Evolutionary conservation across 2,888 invertebrate species (phyloP), one percentile per base, ranked within the genome.

Genomic region (Oxytorus armatus): DNA sequence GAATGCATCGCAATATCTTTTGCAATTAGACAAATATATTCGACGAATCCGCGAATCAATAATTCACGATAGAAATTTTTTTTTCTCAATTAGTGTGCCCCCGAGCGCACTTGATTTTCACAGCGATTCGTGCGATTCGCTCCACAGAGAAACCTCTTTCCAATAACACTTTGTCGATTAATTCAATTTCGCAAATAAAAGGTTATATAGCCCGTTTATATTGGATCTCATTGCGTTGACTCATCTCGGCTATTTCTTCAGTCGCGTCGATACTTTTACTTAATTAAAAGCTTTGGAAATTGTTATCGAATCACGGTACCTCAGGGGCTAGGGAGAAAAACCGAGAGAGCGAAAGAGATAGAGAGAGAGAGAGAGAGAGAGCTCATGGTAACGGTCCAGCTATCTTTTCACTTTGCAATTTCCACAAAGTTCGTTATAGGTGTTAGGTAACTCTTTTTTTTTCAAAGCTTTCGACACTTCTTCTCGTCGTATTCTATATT

Each of bases 251-350:
- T 23, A 73, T 78, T 73, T 63, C 73, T 77, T 36, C 18, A 10
- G 23, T 23, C 70, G 11, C 33, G 23, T 18, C 61, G 63, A 77
- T 63, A 70, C 63, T 63, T 70, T 74, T 68, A 76, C 61, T 65
- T 53, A 68, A 76, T 79, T 79, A 66, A 72, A 79, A 76, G 21
- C 66, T 66, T 66, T 72, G 44, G 47, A 61, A 59, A 76, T 66
- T 79, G 63, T 53, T 75, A 70, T 79, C 69, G 57, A 69, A 55
- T 74, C 33, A 47, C 39, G 68, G 47, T 44, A 23, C 59, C 70
- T 59, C 70, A 21, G 49, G n/a, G 59, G 47, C 33, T 14, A 14
- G 29, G 29, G 47, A 25, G 47, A 29, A 14, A 47, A 16, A 33
- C 1, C 33, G 36, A 33, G 23, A 49, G 1, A n/a, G 14, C 21